A percentile compares a stretch with the other conserved stretches of the same genome.
These are phyloP conservation scores for Hydroisotoma schaefferi DNA, from an alignment of 2,888 invertebrate species.

Conservation along the genomic window DNA sequence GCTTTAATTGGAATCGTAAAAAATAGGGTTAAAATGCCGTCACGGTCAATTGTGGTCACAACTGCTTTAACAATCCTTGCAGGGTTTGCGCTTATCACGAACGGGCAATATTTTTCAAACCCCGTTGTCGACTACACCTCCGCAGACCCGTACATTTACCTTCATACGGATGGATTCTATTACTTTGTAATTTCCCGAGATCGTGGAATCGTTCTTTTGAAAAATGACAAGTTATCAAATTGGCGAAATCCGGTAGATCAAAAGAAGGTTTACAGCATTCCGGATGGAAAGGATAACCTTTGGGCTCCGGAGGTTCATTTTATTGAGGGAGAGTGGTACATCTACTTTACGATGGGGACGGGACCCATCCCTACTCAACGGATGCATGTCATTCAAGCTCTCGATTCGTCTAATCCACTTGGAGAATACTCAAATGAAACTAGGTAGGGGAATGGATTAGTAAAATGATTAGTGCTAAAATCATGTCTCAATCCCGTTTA, in stretches of 20 bases:
- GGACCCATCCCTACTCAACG: conserved; percentile 35
- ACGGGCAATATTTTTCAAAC: conserved; percentile 15
- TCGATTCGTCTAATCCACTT: conserved; percentile 32
- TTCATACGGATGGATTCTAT: conserved; percentile 19
- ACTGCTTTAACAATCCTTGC: no score
- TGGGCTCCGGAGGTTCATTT: conserved; percentile 36
- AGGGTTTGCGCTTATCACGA: no score
- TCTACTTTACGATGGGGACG: conserved; percentile 33
- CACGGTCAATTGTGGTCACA: no score
- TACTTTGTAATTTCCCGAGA: conserved; percentile 27
- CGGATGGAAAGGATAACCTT: conserved; percentile 15
- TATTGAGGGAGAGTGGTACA: conserved; percentile 30
- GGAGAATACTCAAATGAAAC: conserved; percentile 31
- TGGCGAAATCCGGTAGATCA: conserved; percentile 29
- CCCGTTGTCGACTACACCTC: conserved; percentile 26
- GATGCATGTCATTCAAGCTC: conserved; percentile 39
- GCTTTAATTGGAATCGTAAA: no score
- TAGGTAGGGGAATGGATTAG: conserved; percentile 14
- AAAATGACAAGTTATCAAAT: conserved; percentile 21
- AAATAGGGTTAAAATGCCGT: no score
- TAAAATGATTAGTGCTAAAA: background rate
- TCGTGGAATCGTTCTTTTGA: conserved; percentile 26
- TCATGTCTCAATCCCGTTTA: background rate
- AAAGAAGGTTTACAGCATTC: conserved; percentile 19
- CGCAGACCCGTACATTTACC: conserved; percentile 31